Conservation (phyloP, 2,888 invertebrate species). For the Apamea epomidion region DNA sequence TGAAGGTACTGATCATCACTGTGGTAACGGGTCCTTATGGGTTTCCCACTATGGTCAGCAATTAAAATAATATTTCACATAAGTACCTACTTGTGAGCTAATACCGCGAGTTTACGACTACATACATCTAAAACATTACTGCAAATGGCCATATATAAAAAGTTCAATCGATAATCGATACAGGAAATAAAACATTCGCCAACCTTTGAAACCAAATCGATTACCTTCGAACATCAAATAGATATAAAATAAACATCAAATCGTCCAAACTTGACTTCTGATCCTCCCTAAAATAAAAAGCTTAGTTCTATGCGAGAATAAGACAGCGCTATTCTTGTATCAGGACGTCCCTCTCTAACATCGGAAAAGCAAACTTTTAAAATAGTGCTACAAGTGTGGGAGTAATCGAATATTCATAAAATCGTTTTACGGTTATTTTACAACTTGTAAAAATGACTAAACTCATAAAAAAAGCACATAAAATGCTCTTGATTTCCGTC, state of each 20-base stretch:
- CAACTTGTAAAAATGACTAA: conserved; percentile 53
- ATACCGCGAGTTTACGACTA: conserved; percentile 6
- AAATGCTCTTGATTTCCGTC: conserved; percentile 52
- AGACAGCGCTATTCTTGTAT: conserved; percentile 14
- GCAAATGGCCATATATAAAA: conserved; percentile 7
- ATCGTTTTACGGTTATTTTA: conserved; percentile 63
- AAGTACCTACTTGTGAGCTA: neutral
- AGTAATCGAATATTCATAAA: conserved; percentile 51
- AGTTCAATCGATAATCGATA: conserved; percentile 23
- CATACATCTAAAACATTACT: neutral
- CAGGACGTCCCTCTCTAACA: conserved; percentile 10
- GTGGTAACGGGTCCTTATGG: neutral
- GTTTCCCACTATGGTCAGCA: neutral
- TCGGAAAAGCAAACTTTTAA: conserved; percentile 11
- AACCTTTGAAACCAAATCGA: conserved; percentile 43
- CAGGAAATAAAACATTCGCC: conserved; percentile 39
- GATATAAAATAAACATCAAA: conserved; percentile 57
- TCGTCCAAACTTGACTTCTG: conserved; percentile 33
- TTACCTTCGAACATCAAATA: conserved; percentile 50
- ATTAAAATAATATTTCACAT: neutral
- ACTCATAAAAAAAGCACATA: conserved; percentile 34
- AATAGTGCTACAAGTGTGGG: conserved; percentile 34
- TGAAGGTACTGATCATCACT: neutral
- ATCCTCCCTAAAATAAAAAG: conserved; percentile 18
- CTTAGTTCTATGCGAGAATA: conserved; percentile 21